Evolutionary conservation across 37 sponge, comb jelly and placozoan genomes (phyloP).

Genomic region (Haliclona indistincta): DNA sequence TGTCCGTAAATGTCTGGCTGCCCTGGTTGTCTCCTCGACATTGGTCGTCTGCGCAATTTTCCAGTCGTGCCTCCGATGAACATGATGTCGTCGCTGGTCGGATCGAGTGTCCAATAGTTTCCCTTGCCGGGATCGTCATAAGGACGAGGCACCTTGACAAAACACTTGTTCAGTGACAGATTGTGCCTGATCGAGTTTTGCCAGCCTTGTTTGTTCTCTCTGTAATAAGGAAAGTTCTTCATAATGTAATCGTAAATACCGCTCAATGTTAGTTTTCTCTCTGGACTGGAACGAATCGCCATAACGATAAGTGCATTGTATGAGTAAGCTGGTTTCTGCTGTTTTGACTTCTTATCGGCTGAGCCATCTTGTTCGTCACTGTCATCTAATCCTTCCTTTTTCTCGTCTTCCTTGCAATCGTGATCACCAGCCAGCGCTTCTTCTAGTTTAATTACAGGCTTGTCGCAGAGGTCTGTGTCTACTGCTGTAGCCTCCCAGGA

Average conservation of each 20-base stretch:
- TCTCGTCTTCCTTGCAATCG: slow-evolving; percentile 16
- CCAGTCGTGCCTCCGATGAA: slow-evolving; percentile 87
- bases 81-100: slow-evolving; percentile 89
- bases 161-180: slow-evolving; percentile 94
- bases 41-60: slow-evolving; percentile 80
- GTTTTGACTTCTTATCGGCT: slow-evolving; percentile 49
- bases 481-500: slow-evolving; percentile 54
- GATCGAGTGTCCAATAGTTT: slow-evolving; percentile 95
- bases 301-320: slow-evolving; percentile 97
- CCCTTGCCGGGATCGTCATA: slow-evolving; percentile 97
- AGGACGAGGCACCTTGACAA: slow-evolving; percentile 92
- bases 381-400: slow-evolving; percentile 8
- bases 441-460: slow-evolving; percentile 29
- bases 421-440: slow-evolving; percentile 45
- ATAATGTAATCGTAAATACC: slow-evolving; percentile 95
- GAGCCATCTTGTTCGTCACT: slow-evolving; percentile 22
- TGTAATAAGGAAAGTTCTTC: slow-evolving; percentile 93
- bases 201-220: slow-evolving; percentile 97
- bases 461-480: not conserved
- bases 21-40: slow-evolving; percentile 56
- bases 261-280: slow-evolving; percentile 90
- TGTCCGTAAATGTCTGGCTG: slow-evolving; percentile 60
- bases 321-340: slow-evolving; percentile 90
- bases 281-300: slow-evolving; percentile 92
- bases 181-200: slow-evolving; percentile 98